A percentile compares a stretch with the other conserved stretches of the same genome.
These are phyloP conservation scores for Heterodera filipjevi DNA, from an alignment of 2,888 invertebrate genomes.

Conservation along the genomic window DNA sequence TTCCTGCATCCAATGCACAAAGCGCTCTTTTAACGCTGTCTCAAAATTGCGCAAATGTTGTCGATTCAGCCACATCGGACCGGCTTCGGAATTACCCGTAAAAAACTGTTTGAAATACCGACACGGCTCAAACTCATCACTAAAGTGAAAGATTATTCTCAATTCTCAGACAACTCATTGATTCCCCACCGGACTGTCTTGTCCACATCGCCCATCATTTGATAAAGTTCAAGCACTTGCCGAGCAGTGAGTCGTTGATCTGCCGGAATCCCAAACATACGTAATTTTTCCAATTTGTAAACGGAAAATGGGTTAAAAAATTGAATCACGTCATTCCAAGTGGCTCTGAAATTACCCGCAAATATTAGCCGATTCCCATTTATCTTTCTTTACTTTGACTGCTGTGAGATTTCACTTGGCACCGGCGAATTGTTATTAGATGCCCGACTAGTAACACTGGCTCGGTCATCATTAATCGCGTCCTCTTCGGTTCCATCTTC, in stretches of 20 bases:
- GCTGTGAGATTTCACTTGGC: slow-evolving; percentile 6
- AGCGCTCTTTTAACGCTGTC: slow-evolving; percentile 54
- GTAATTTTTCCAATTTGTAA: slow-evolving; percentile 61
- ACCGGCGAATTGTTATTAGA: slow-evolving; percentile 12
- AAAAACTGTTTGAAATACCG: slow-evolving; percentile 48
- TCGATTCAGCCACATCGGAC: slow-evolving; percentile 57
- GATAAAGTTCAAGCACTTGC: slow-evolving; percentile 60
- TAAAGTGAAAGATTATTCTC: slow-evolving; percentile 34
- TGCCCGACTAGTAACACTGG: background rate
- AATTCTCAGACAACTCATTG: background rate
- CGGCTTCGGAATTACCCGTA: slow-evolving; percentile 5
- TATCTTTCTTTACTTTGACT: background rate
- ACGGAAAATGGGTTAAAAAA: slow-evolving; percentile 62
- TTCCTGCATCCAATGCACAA: slow-evolving; percentile 59
- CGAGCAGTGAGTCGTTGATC: slow-evolving; percentile 63
- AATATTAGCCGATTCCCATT: background rate
- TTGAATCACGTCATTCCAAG: slow-evolving; percentile 33
- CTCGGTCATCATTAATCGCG: background rate
- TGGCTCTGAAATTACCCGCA: slow-evolving; percentile 2
- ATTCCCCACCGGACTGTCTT: slow-evolving; percentile 48
- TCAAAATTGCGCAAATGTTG: slow-evolving; percentile 52
- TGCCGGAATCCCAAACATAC: slow-evolving; percentile 63
- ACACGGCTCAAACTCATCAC: slow-evolving; percentile 58
- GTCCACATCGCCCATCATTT: slow-evolving; percentile 57
- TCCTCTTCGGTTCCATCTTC: background rate